Conservation (phyloP, 2,888 invertebrate species). For the Harpalus rubripes region DNA sequence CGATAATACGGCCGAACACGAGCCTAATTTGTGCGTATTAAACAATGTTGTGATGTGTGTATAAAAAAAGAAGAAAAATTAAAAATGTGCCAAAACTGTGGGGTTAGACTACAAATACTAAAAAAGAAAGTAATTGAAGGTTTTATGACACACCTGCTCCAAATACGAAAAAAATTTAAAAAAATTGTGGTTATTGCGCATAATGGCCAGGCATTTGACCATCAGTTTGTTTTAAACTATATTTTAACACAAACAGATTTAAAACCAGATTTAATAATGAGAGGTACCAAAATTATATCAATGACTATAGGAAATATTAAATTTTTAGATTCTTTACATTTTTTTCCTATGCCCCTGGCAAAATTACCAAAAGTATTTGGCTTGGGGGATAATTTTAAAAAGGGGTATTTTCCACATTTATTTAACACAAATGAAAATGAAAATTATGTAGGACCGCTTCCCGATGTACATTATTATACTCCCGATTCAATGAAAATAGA, state of each 20-base stretch:
- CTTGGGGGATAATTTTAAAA: too few relatives aligned
- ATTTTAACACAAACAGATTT: too few relatives aligned
- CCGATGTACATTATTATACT: conserved; percentile 68
- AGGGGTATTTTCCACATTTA: conserved; percentile 71
- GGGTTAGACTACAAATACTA: not conserved
- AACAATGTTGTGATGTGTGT: conserved; percentile 33
- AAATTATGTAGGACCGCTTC: conserved; percentile 69
- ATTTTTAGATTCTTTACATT: conserved; percentile 71
- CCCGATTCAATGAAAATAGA: too few relatives aligned
- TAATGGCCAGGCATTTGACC: too few relatives aligned
- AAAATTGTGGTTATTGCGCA: conserved; percentile 63
- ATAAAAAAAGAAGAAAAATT: conserved; percentile 1
- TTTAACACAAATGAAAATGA: conserved; percentile 70
- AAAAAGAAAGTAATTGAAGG: too few relatives aligned
- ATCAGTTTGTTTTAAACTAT: too few relatives aligned
- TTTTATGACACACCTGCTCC: conserved; percentile 45
- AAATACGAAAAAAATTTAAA: conserved; percentile 44
- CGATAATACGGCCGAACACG: conserved; percentile 46
- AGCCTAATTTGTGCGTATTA: conserved; percentile 68
- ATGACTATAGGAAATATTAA: too few relatives aligned
- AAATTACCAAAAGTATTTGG: conserved; percentile 71
- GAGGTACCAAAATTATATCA: too few relatives aligned
- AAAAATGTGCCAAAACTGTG: conserved; percentile 5
- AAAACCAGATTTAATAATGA: too few relatives aligned
- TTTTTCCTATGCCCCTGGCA: conserved; percentile 71